A percentile compares a stretch with the other conserved stretches of the same genome.
Conservation (phyloP, 2,888 invertebrate species). For the Hyalella azteca region DNA sequence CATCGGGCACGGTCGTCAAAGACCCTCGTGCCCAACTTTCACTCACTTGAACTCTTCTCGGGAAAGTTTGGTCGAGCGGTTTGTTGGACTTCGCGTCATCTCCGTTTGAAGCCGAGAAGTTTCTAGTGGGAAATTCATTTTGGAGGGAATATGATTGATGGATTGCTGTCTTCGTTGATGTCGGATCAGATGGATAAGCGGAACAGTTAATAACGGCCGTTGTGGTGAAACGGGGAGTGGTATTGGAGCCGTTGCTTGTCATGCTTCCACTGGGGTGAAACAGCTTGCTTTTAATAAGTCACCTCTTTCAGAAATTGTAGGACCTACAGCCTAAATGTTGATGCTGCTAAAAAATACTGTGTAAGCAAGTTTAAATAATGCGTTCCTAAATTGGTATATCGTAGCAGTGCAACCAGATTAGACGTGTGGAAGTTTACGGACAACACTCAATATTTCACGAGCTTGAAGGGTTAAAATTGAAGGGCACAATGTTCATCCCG, state of each 20-base stretch:
- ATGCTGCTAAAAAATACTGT: too few relatives aligned
- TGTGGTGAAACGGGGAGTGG: neutral
- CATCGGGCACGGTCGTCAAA: neutral
- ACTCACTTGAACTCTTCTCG: slow-evolving; percentile 1
- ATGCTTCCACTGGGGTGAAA: neutral
- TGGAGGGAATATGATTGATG: neutral
- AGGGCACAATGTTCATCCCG: too few relatives aligned
- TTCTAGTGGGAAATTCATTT: neutral
- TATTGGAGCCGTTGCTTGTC: neutral
- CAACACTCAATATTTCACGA: too few relatives aligned
- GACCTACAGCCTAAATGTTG: too few relatives aligned
- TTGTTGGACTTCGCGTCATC: neutral
- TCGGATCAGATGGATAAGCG: neutral
- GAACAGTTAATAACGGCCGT: slow-evolving; percentile 29
- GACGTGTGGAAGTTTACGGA: too few relatives aligned
- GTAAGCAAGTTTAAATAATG: too few relatives aligned
- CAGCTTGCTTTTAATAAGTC: too few relatives aligned
- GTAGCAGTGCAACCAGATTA: too few relatives aligned
- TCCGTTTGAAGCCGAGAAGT: slow-evolving; percentile 6
- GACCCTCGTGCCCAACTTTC: neutral
- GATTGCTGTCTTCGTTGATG: neutral
- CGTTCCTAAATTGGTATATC: too few relatives aligned
- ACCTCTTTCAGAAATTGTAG: too few relatives aligned
- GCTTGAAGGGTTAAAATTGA: too few relatives aligned
- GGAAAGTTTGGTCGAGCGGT: neutral